Evolutionary conservation across 2,797 vertebrate genomes (phyloP), one percentile per base, ranked within the genome.

Genomic region (Chiroxiphia lanceolata): DNA sequence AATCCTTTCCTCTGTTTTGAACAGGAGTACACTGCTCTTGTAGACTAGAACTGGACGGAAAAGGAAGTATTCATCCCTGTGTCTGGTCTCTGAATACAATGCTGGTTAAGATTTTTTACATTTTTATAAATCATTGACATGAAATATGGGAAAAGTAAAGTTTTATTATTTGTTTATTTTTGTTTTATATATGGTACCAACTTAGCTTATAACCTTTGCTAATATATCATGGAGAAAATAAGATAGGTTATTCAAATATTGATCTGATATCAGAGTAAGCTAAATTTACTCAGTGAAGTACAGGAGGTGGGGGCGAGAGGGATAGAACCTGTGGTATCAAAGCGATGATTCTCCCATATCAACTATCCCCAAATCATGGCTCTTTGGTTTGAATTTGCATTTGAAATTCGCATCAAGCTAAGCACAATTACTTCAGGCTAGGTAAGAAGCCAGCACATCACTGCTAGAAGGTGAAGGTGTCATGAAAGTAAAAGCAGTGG

Each of bases 241-340:
- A 53, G 8, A n/a, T 36, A 65, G 22, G 1, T 42, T 61, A 68
- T 83, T 63, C 34, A n/a, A 65, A 45, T 70, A 56, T 36, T 25
- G 5, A 9, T 19, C 9, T 72, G 6, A 21, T 61, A 79, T 19
- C 23, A 53, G 8, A 68, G 2, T 11, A 84, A 59, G 4, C 1
- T 64, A 13, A 80, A 47, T 61, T 87, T 65, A 42, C 13, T 42
- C 15, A 65, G 11, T 33, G 19, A 34, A 31, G 26, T 12, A 68
- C 25, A 50, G 15, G 3, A 53, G 47, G 5, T 20, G 1, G 2
- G 2, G 5, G 4, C 2, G 8, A 77, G 31, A 71, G 18, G 10
- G 9, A 57, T 5, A 54, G 38, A 83, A 48, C 3, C 5, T 21
- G 31, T 29, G 4, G 9, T 72, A 79, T 90, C 15, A 25, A 36